A percentile compares a stretch with the other conserved stretches of the same genome.
Evolutionary conservation across 2,797 vertebrate genomes (phyloP).

Genomic region (Harpagifer antarcticus): DNA sequence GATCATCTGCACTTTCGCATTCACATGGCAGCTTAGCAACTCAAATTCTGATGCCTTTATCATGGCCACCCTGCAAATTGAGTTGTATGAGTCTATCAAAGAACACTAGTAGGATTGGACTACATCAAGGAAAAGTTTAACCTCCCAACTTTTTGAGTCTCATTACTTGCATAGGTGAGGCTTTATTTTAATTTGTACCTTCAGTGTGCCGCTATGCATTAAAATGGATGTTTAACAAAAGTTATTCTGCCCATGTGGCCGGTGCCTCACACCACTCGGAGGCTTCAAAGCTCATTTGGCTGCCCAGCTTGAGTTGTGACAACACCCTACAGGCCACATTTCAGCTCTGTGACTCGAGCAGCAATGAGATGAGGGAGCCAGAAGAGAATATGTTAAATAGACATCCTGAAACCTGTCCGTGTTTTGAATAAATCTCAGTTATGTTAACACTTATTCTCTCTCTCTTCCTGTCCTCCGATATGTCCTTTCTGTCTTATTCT

Average conservation of each 20-base stretch:
- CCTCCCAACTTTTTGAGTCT: conserved; percentile 31
- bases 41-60: conserved; percentile 46
- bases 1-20: conserved; percentile 66
- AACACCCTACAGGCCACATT: conserved; percentile 34
- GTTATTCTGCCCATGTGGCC: conserved; percentile 39
- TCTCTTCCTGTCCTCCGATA: conserved; percentile 27
- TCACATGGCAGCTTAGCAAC: conserved; percentile 39
- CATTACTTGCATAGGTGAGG: conserved; percentile 31
- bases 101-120: conserved; percentile 28
- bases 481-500: not conserved
- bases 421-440: conserved; percentile 28
- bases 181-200: conserved; percentile 31
- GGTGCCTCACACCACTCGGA: conserved; percentile 23
- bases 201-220: conserved; percentile 22
- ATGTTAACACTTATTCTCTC: conserved; percentile 37
- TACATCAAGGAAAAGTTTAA: conserved; percentile 16
- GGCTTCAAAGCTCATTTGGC: conserved; percentile 64
- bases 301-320: conserved; percentile 43
- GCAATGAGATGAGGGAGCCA: conserved; percentile 39
- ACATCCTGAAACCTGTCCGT: conserved; percentile 38
- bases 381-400: conserved; percentile 30
- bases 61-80: conserved; percentile 40
- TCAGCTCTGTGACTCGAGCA: conserved; percentile 50
- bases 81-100: conserved; percentile 2
- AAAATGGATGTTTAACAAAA: conserved; percentile 58